Evolutionary conservation across 2,113 vertebrate genomes (phyloP), one percentile per base, ranked within the genome.

Genomic region (Neogobius melanostomus): DNA sequence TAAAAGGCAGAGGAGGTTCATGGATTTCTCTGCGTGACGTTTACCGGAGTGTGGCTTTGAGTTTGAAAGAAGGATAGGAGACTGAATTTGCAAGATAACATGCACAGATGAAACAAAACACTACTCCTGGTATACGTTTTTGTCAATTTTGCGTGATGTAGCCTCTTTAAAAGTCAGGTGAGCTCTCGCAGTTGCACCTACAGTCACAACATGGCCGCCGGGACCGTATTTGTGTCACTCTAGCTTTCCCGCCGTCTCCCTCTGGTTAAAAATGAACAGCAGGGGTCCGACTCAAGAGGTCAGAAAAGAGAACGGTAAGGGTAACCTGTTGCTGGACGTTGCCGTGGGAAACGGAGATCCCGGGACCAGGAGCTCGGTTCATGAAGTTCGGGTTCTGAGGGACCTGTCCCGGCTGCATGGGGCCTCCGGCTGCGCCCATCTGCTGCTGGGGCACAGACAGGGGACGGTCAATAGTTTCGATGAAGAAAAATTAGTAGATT

Each of bases 271-370:
- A 51, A 65, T 50, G 44, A 44, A 56, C 53, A 66, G 54, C 59
- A 36, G 68, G 62, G 45, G 10, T 57, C 21, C 12, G 51, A 28
- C 17, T 14, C 11, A 43, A 50, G 64, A 64, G 43, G 49, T 15
- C 17, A 68, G 52, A 28, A 49, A 4, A 1, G 1, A 46, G 15
- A 70, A 0, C 6, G 5, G 61, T 36, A 8, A 59, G 4, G 56
- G 56, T 83, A 89, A 95, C 94, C 93, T 95, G 94, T 68, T 92
- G 93, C 70, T 91, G 92, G 52, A 95, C 93, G 46, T 91, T 93
- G 86, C 91, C 76, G 5, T 82, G 92, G 66, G 93, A 89, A 45
- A 93, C 92, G 0, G 93, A 89, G 45, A 94, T 89, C 53, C 53
- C 53, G 65, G 86, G 81, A 1, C 81, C 93, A 0, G 88, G 68